Evolutionary conservation across 2,113 vertebrate species (phyloP).

Genomic region (Xerus inauris): DNA sequence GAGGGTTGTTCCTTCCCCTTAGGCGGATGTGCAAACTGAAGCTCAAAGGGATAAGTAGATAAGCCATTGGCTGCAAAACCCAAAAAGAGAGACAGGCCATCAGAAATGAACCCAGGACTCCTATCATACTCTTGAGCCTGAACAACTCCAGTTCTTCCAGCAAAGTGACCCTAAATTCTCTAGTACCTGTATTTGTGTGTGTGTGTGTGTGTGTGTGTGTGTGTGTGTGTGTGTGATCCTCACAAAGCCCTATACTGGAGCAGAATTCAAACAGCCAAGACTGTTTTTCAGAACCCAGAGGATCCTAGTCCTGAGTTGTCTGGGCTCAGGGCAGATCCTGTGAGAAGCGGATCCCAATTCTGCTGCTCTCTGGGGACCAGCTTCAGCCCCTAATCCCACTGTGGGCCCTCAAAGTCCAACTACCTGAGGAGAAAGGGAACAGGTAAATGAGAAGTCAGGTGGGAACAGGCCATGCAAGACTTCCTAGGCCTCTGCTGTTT

Average conservation of each 20-base stretch:
- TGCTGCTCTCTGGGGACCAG: background rate
- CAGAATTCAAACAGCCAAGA: accelerated
- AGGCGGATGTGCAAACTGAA: background rate
- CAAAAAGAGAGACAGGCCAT: accelerated
- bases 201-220: too few relatives aligned
- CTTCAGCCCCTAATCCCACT: too few relatives aligned
- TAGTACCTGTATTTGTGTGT: background rate
- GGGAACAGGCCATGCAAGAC: background rate
- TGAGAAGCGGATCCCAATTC: background rate
- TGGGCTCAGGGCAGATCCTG: background rate
- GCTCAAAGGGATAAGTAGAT: accelerated
- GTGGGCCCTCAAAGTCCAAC: background rate
- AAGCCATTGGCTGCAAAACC: background rate
- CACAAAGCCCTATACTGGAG: background rate
- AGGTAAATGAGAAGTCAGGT: too few relatives aligned
- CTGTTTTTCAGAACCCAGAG: accelerated
- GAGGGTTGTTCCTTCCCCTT: too few relatives aligned
- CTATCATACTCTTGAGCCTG: background rate
- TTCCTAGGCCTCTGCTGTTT: background rate
- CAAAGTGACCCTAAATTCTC: too few relatives aligned
- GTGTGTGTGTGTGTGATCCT: background rate
- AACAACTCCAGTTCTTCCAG: background rate
- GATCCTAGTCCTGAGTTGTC: background rate
- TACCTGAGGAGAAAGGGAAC: accelerated
- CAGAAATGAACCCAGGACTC: accelerated